phyloP scores from a whole-genome alignment of 2,797 vertebrate species.

The Paguma larvata region DNA sequence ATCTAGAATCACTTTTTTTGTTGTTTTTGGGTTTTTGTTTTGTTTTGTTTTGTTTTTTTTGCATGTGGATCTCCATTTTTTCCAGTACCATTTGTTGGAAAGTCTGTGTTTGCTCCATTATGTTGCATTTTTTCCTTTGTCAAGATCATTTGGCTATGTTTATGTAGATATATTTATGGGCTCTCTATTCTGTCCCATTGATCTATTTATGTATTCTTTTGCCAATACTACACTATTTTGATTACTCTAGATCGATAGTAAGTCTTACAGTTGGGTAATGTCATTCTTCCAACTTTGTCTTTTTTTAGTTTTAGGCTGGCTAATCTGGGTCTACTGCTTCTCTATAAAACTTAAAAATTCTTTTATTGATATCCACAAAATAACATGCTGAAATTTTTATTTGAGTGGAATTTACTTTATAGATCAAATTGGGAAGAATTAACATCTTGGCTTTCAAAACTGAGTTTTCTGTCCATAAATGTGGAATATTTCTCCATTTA shows the following conservation, averaged over 20 bases:
- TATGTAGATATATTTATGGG: background rate
- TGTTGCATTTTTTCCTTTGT: background rate
- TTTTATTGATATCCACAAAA: background rate
- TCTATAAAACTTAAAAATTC: background rate
- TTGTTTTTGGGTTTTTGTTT: no score
- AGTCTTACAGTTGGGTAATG: background rate
- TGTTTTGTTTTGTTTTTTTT: background rate
- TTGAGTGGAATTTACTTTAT: background rate
- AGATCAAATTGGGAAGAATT: background rate
- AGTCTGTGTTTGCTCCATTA: background rate
- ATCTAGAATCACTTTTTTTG: background rate
- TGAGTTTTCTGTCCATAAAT: background rate
- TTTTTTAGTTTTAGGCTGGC: background rate
- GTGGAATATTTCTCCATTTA: background rate
- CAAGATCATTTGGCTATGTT: background rate
- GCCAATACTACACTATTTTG: background rate
- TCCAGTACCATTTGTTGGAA: background rate
- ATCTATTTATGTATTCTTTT: background rate
- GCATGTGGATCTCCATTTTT: background rate
- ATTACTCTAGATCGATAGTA: background rate
- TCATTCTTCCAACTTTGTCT: background rate
- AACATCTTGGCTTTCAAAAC: background rate
- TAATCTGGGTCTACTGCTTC: background rate
- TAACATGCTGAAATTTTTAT: background rate
- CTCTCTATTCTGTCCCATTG: background rate